phyloP scores from a whole-genome alignment of 2,113 vertebrate species.

The Lathamus discolor region DNA sequence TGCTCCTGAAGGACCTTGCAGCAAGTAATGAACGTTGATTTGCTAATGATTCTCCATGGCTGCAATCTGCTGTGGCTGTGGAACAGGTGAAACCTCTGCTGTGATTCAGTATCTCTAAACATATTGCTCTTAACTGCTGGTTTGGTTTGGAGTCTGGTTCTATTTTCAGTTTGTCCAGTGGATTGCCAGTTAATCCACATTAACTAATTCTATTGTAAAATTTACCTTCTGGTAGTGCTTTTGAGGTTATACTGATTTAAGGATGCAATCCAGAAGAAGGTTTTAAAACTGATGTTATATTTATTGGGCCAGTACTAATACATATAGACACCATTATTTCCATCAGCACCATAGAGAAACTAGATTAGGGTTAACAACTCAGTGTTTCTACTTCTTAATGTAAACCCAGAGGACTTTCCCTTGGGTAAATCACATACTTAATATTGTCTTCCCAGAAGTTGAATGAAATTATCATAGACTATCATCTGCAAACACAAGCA shows the following conservation, averaged over 20 bases:
- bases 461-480: not conserved
- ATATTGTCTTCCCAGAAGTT: not conserved
- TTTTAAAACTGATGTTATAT: not conserved
- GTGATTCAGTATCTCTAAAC: constrained; percentile 44
- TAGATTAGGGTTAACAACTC: not conserved
- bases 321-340: not conserved
- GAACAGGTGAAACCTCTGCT: constrained; percentile 1
- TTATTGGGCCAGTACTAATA: not conserved
- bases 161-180: not conserved
- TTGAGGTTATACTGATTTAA: not conserved
- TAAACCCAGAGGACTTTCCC: not conserved
- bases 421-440: not conserved
- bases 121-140: not conserved
- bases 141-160: not conserved
- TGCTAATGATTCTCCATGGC: not conserved
- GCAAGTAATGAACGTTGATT: constrained; percentile 18
- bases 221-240: not conserved
- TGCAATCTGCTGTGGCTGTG: not conserved
- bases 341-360: not conserved
- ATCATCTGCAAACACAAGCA: not conserved
- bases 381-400: not conserved
- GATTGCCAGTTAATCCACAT: not conserved
- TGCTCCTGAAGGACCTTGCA: constrained; percentile 1
- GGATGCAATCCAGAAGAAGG: not conserved
- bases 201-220: not conserved